These are phyloP conservation scores for Aethina tumida DNA, from an alignment of 1,140 invertebrate species.

Conservation along the genomic window DNA sequence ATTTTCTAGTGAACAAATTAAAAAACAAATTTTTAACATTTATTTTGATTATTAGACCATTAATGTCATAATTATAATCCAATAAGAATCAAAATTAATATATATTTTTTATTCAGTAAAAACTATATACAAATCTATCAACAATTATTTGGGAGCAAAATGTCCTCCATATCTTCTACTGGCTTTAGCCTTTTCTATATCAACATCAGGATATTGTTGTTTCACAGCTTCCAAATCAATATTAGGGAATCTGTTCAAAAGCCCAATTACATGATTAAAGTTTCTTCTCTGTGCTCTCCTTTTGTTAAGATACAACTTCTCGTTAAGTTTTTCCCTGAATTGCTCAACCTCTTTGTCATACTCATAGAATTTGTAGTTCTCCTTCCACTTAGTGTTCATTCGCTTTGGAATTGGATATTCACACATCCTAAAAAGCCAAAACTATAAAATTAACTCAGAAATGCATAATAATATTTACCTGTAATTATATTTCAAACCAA, in stretches of 20 bases:
- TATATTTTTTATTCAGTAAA: no score
- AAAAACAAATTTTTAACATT: no score
- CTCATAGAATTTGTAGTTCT: constrained; percentile 38
- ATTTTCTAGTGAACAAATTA: no score
- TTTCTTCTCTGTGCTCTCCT: constrained; percentile 47
- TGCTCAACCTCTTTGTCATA: constrained; percentile 46
- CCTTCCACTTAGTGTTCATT: constrained; percentile 49
- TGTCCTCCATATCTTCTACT: constrained; percentile 49
- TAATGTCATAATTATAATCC: no score
- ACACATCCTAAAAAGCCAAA: constrained; percentile 30
- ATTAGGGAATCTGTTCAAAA: constrained; percentile 67
- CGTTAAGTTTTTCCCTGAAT: constrained; percentile 54
- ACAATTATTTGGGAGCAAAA: constrained; percentile 40
- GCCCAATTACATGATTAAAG: constrained; percentile 51
- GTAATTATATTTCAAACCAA: constrained; percentile 49
- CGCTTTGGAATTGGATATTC: constrained; percentile 49
- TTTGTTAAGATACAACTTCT: constrained; percentile 50
- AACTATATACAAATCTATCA: no score
- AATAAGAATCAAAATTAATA: no score
- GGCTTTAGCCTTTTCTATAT: constrained; percentile 55
- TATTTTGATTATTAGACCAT: no score
- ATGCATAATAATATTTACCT: constrained; percentile 15
- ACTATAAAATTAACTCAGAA: constrained; percentile 4
- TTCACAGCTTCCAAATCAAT: constrained; percentile 61
- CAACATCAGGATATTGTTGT: constrained; percentile 63